phyloP scores from a whole-genome alignment of 2,888 invertebrate species.

The Exephanes ischioxanthus region DNA sequence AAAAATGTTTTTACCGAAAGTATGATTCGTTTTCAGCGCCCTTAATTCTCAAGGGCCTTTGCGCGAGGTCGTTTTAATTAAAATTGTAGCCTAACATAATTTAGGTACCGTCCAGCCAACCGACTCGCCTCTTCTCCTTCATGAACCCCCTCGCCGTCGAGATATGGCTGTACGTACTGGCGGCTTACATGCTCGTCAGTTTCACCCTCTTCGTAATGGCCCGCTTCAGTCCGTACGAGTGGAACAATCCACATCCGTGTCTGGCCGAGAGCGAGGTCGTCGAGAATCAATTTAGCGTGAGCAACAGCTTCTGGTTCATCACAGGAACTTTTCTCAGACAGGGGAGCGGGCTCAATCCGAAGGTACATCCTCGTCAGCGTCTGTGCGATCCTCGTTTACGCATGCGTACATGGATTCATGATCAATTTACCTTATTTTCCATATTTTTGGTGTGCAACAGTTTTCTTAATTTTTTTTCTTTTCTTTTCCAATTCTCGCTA shows the following conservation, averaged over 20 bases:
- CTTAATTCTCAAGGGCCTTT: slow-evolving; percentile 57
- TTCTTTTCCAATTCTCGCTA: slow-evolving; percentile 25
- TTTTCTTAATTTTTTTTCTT: background rate
- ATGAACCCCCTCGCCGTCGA: slow-evolving; percentile 98
- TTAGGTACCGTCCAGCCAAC: slow-evolving; percentile 95
- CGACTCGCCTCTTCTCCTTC: slow-evolving; percentile 96
- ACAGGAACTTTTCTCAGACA: slow-evolving; percentile 95
- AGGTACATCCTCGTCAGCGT: slow-evolving; percentile 86
- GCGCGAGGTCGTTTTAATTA: slow-evolving; percentile 83
- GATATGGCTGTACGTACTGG: slow-evolving; percentile 98
- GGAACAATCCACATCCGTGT: slow-evolving; percentile 94
- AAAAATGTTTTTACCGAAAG: background rate
- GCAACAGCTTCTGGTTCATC: slow-evolving; percentile 97
- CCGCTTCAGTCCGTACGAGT: slow-evolving; percentile 98
- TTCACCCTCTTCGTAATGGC: slow-evolving; percentile 98
- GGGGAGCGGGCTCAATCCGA: slow-evolving; percentile 94
- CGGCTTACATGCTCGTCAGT: slow-evolving; percentile 97
- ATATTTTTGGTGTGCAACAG: slow-evolving; percentile 2
- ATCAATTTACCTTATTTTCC: background rate
- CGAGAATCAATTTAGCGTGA: slow-evolving; percentile 98
- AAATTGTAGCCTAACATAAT: slow-evolving; percentile 84
- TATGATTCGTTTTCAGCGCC: slow-evolving; percentile 6
- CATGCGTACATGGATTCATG: slow-evolving; percentile 31
- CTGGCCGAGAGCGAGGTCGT: slow-evolving; percentile 93
- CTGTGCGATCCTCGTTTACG: slow-evolving; percentile 9